A percentile compares a stretch with the other conserved stretches of the same genome.
phyloP scores from a whole-genome alignment of 2,888 invertebrate genomes.

The Trachelus stipa region DNA sequence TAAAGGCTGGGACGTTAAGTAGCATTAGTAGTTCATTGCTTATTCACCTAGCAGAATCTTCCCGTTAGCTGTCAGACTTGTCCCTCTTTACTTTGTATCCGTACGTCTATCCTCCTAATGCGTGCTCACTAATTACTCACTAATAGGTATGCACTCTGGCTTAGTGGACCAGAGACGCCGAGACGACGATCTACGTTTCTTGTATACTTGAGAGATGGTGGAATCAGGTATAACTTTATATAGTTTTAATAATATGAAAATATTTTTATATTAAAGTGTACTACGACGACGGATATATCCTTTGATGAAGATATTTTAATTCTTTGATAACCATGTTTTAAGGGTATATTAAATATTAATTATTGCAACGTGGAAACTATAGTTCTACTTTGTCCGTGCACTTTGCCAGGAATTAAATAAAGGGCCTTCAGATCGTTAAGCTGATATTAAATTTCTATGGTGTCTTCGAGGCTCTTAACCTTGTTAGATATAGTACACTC shows the following conservation, averaged over 20 bases:
- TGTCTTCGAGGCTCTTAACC: background rate
- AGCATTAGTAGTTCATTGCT: constrained; percentile 3
- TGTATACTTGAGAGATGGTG: background rate
- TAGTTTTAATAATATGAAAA: no score
- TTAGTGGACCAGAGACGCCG: background rate
- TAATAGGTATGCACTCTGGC: background rate
- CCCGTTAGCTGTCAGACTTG: background rate
- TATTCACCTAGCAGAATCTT: background rate
- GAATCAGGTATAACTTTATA: background rate
- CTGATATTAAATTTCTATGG: background rate
- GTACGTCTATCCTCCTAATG: constrained; percentile 8
- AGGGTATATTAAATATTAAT: background rate
- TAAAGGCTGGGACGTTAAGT: constrained; percentile 13
- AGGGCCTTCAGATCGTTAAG: background rate
- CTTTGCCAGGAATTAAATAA: background rate
- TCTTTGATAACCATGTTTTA: background rate
- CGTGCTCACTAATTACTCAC: constrained; percentile 17
- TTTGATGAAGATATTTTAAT: background rate
- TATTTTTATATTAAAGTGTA: background rate
- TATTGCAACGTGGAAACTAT: background rate
- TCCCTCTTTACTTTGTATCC: background rate
- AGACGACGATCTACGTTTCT: background rate
- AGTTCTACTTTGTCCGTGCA: background rate
- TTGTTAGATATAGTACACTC: background rate
- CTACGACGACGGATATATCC: background rate